These are phyloP conservation scores for Callyntrura sp. DNA, from an alignment of 2,888 invertebrate genomes.

Conservation along the genomic window DNA sequence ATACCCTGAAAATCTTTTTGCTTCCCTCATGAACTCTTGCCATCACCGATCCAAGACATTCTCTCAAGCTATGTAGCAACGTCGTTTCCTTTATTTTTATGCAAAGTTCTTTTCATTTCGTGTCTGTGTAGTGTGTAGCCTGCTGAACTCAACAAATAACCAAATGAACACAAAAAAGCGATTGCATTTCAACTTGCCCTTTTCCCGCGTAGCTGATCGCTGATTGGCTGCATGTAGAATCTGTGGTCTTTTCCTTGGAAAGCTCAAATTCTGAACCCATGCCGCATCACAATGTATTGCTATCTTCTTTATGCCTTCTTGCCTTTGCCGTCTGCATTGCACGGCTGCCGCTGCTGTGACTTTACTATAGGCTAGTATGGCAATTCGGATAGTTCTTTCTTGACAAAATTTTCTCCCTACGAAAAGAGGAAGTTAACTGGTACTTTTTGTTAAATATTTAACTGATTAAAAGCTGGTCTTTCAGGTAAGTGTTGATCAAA, in stretches of 20 bases:
- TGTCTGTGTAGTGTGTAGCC: too few relatives aligned
- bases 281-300: conserved; percentile 54
- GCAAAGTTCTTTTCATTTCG: too few relatives aligned
- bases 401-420: neutral
- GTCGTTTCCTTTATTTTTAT: too few relatives aligned
- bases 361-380: conserved; percentile 12
- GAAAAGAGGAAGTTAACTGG: neutral
- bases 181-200: neutral
- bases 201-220: neutral
- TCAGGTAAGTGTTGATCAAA: conserved; percentile 59
- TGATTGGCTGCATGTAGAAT: conserved; percentile 43
- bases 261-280: conserved; percentile 72
- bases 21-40: too few relatives aligned
- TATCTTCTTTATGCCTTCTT: neutral
- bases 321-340: neutral
- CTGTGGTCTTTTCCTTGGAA: conserved; percentile 46
- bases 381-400: conserved; percentile 24
- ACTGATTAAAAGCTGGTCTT: conserved; percentile 42
- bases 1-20: too few relatives aligned
- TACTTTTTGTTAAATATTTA: neutral
- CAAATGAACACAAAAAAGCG: neutral
- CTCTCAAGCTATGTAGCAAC: too few relatives aligned
- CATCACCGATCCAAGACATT: too few relatives aligned
- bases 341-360: neutral
- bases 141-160: too few relatives aligned